Evolutionary conservation across 2,797 vertebrate genomes (phyloP).

Genomic region (Heterohyrax brucei): DNA sequence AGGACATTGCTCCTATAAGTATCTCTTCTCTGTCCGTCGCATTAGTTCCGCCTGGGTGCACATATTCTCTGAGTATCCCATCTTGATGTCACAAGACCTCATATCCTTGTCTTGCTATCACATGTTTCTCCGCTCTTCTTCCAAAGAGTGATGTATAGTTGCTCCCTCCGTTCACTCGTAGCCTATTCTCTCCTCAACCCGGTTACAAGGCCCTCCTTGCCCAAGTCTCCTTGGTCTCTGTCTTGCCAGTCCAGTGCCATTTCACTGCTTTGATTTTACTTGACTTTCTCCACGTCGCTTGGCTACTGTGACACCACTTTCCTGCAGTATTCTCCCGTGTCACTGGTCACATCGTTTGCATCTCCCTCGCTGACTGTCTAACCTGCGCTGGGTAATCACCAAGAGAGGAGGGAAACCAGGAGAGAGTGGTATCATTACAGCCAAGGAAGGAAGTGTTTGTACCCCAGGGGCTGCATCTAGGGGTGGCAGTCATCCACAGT

Average conservation of each 20-base stretch:
- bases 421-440: background rate
- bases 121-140: background rate
- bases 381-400: background rate
- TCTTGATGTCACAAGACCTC: background rate
- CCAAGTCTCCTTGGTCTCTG: background rate
- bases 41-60: constrained; percentile 77
- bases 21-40: constrained; percentile 64
- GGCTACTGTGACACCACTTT: background rate
- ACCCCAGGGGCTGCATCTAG: background rate
- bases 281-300: background rate
- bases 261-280: background rate
- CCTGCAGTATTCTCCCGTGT: background rate
- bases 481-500: background rate
- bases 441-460: background rate
- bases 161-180: background rate
- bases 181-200: background rate
- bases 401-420: background rate
- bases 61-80: background rate
- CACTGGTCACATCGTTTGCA: background rate
- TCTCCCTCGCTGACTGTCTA: background rate
- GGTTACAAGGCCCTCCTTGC: background rate
- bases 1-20: background rate
- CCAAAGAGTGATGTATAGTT: background rate
- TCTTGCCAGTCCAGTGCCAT: background rate
- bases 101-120: background rate